A percentile compares a stretch with the other conserved stretches of the same genome.
Conservation (phyloP, 2,888 invertebrate genomes). For the Nineta flava region DNA sequence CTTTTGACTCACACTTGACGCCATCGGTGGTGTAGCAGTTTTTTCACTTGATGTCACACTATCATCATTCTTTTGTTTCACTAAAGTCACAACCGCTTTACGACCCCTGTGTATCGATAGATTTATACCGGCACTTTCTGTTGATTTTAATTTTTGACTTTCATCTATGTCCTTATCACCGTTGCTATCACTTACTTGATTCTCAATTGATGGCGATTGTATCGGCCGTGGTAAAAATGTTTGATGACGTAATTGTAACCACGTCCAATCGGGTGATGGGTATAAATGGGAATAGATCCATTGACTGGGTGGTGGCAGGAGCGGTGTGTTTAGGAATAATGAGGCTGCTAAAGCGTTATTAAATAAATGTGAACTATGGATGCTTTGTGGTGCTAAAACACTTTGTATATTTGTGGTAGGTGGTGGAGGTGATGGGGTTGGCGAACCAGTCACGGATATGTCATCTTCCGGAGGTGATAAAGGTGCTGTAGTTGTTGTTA, state of each 20-base stretch:
- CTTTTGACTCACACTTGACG: neutral
- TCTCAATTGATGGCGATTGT: conserved; percentile 14
- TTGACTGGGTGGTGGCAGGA: conserved; percentile 59
- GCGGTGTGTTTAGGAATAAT: conserved; percentile 57
- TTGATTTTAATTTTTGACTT: neutral
- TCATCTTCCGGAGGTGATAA: conserved; percentile 36
- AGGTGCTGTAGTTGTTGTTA: conserved; percentile 32
- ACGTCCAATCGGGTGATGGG: conserved; percentile 49
- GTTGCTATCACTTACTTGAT: conserved; percentile 11
- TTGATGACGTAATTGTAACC: conserved; percentile 37
- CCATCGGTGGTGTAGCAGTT: conserved; percentile 16
- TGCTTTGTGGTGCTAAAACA: conserved; percentile 23
- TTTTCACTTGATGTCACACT: conserved; percentile 26
- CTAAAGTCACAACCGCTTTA: conserved; percentile 25
- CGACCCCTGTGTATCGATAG: conserved; percentile 22
- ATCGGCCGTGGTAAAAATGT: conserved; percentile 13
- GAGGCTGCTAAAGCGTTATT: conserved; percentile 49
- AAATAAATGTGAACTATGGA: conserved; percentile 28
- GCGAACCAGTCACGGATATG: conserved; percentile 49
- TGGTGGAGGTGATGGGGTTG: conserved; percentile 36
- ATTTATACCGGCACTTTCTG: conserved; percentile 23
- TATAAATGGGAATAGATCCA: conserved; percentile 67
- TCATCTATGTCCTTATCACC: conserved; percentile 7
- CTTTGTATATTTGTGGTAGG: conserved; percentile 22
- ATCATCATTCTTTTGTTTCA: conserved; percentile 23